Conservation (phyloP, 2,113 vertebrate species). For the Plestiodon gilberti region DNA sequence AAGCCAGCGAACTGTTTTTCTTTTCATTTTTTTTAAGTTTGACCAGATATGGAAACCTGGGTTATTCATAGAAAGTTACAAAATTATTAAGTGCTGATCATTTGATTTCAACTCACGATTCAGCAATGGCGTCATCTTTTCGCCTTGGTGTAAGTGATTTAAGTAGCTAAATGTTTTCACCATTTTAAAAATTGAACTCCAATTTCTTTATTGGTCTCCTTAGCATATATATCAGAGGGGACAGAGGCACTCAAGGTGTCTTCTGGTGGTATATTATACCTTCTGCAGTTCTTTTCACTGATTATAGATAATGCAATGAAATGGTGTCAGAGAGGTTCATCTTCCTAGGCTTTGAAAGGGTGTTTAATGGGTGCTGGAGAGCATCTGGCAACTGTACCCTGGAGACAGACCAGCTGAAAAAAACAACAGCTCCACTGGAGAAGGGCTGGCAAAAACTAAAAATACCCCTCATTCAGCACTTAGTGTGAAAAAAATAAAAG, state of each 20-base stretch:
- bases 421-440: conserved; percentile 29
- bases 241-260: background rate
- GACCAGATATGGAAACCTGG: background rate
- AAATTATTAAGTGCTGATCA: background rate
- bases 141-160: rapidly evolving
- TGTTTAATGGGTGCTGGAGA: conserved; percentile 57
- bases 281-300: background rate
- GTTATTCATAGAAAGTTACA: background rate
- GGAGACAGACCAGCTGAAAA: conserved; percentile 44
- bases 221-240: rapidly evolving
- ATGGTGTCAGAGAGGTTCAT: conserved; percentile 9
- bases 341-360: conserved; percentile 50
- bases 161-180: background rate
- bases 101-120: background rate
- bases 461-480: conserved; percentile 18
- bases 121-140: background rate
- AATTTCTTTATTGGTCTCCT: conserved; percentile 9
- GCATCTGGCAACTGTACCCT: conserved; percentile 61
- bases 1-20: background rate
- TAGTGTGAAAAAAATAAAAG: background rate
- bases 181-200: conserved; percentile 1
- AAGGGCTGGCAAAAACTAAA: conserved; percentile 38
- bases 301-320: conserved; percentile 9
- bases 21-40: background rate
- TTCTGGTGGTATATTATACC: background rate